Evolutionary conservation across 1,140 invertebrate genomes (phyloP), one percentile per base, ranked within the genome.

Genomic region (Drosophila bocki): DNA sequence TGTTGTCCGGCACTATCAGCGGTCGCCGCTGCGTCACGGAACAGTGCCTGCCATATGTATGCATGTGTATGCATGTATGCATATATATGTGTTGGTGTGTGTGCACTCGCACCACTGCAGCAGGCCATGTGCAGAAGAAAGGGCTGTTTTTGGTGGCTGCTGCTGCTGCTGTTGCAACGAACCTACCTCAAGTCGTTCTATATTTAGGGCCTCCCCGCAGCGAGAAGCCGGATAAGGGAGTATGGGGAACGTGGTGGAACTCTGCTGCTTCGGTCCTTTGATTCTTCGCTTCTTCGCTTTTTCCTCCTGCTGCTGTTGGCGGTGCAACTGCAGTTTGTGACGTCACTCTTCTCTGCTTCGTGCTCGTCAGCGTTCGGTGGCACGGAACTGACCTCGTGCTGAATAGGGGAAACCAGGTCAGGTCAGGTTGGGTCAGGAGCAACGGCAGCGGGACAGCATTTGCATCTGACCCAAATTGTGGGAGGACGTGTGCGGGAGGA

Each of bases 111-210:
- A 50, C 47, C 45, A 50, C 17, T 62, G 35, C 58, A 48, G 26
- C 15, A 26, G 60, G 47, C 60, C 47, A 68, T 63, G 47, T 85
- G 78, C 70, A 59, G 47, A n/a, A 53, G 70, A 80, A 74, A 74
- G 77, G 77, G 80, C 79, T 62, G 65, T 67, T 83, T 74, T 74
- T 32, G 76, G 74, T 65, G 75, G 76, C 61, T 44, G 48, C 45
- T 32, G 37, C 61, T 44, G 48, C 45, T 32, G 37, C 37, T 42
- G 53, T 39, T 79, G 75, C 65, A 64, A 42, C 54, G 80, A 87
- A 88, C 84, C 84, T 88, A 90, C 84, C 84, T 88, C 84, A 88
- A 88, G 84, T 50, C 76, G 78, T 87, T 87, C 85, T 88, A 87
- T 87, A 84, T 87, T 88, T 88, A 87, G 84, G 72, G 59, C 68